phyloP scores from a whole-genome alignment of 1,140 invertebrate genomes.

The Magallana ariakensis region DNA sequence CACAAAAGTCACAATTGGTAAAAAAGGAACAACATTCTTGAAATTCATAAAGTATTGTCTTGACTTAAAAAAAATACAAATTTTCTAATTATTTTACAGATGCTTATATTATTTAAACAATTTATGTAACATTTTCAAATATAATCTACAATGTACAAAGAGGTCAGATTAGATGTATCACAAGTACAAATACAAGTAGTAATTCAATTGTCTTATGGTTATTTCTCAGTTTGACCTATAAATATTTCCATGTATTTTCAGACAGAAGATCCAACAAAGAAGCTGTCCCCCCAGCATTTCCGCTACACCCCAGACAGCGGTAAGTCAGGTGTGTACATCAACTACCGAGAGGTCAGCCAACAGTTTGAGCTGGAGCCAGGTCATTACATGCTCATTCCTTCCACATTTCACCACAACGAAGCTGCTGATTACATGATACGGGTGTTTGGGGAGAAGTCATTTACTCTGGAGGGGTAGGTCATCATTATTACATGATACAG shows the following conservation, averaged over 20 bases:
- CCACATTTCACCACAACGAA: constrained; percentile 72
- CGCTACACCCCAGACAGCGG: constrained; percentile 73
- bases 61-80: too few relatives aligned
- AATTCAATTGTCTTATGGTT: background rate
- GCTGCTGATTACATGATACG: constrained; percentile 74
- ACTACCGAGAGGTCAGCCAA: constrained; percentile 77
- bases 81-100: too few relatives aligned
- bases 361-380: constrained; percentile 77
- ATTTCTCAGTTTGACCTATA: background rate
- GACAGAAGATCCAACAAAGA: constrained; percentile 64
- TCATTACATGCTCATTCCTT: constrained; percentile 78
- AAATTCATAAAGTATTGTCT: too few relatives aligned
- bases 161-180: too few relatives aligned
- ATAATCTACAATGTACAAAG: too few relatives aligned
- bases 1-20: background rate
- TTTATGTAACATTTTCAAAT: too few relatives aligned
- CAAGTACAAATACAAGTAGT: too few relatives aligned
- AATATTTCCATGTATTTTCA: constrained; percentile 57
- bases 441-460: constrained; percentile 77
- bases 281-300: constrained; percentile 70
- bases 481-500: background rate
- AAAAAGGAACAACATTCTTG: background rate
- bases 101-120: too few relatives aligned
- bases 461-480: constrained; percentile 68
- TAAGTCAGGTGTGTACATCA: constrained; percentile 77